These are phyloP conservation scores for Solenopsis invicta DNA, from an alignment of 1,140 invertebrate species.

Conservation along the genomic window DNA sequence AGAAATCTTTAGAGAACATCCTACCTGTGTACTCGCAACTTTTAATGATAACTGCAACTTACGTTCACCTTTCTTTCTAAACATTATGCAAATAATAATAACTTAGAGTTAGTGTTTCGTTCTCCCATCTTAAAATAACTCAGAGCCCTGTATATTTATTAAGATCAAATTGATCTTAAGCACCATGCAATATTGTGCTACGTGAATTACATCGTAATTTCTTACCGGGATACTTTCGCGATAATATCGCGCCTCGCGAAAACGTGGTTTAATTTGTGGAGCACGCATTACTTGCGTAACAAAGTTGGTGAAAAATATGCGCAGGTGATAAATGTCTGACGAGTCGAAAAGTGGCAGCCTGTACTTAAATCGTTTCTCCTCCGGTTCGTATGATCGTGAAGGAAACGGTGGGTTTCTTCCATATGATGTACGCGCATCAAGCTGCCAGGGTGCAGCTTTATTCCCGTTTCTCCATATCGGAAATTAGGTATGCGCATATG, in stretches of 20 bases:
- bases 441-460: background rate
- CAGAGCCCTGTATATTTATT: background rate
- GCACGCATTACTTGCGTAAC: conserved; percentile 28
- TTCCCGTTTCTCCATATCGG: background rate
- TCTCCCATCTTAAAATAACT: background rate
- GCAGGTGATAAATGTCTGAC: conserved; percentile 20
- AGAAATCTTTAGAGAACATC: too few relatives aligned
- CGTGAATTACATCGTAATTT: conserved; percentile 38
- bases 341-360: conserved; percentile 24
- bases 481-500: conserved; percentile 33
- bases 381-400: background rate
- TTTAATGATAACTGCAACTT: background rate
- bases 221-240: conserved; percentile 21
- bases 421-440: background rate
- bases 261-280: conserved; percentile 34
- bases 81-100: background rate
- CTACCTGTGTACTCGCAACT: background rate
- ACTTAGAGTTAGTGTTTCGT: background rate
- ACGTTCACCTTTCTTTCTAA: background rate
- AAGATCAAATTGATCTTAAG: background rate
- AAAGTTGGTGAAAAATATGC: conserved; percentile 6
- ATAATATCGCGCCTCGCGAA: conserved; percentile 35
- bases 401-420: background rate
- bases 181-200: background rate
- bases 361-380: conserved; percentile 39